A percentile compares a stretch with the other conserved stretches of the same genome.
Evolutionary conservation across 37 sponge, comb jelly and placozoan genomes (phyloP).

Genomic region (Spongia lamella): DNA sequence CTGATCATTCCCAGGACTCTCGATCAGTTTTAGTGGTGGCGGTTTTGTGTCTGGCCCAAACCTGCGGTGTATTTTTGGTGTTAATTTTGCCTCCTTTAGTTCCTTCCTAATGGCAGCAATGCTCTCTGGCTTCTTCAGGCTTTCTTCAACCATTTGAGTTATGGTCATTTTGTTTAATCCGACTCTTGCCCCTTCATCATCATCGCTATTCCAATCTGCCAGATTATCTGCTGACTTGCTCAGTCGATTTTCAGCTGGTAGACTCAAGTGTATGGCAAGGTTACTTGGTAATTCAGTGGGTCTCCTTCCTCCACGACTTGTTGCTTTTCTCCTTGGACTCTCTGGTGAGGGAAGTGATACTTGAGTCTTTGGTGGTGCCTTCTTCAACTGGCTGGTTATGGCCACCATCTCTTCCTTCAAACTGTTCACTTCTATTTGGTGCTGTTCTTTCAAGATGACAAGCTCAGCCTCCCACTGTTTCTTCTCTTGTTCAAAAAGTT

Average conservation of each 20-base stretch:
- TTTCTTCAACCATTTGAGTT: conserved; percentile 57
- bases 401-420: conserved; percentile 1
- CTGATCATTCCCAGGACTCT: too few species aligned
- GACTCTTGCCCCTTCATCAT: neutral
- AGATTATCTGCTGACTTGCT: too few species aligned
- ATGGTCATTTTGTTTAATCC: conserved; percentile 9
- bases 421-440: neutral
- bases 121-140: conserved; percentile 48
- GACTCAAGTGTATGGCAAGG: too few species aligned
- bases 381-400: neutral
- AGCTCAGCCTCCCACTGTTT: neutral
- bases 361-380: neutral
- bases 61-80: conserved; percentile 65
- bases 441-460: neutral
- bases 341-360: neutral
- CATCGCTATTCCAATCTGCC: neutral
- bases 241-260: too few species aligned
- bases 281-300: neutral
- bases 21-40: too few species aligned
- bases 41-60: conserved; percentile 6
- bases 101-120: conserved; percentile 66
- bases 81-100: conserved; percentile 59
- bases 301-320: neutral
- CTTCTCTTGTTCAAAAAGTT: conserved; percentile 17
- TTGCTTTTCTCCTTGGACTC: neutral